These are phyloP conservation scores for Corythucha ciliata DNA, from an alignment of 2,888 invertebrate species.

Conservation along the genomic window DNA sequence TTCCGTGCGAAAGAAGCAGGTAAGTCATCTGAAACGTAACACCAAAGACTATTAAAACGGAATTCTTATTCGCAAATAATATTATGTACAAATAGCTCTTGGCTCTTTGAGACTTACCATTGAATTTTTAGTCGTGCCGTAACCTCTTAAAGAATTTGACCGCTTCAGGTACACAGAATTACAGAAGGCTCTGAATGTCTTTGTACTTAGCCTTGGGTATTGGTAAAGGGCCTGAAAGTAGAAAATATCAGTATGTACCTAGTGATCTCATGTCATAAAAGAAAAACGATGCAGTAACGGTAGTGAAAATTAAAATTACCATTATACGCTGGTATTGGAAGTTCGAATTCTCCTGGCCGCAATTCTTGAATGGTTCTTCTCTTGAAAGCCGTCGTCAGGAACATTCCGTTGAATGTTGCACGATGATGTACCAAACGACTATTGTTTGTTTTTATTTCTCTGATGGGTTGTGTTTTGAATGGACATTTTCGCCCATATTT, in stretches of 20 bases:
- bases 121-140: conserved; percentile 1
- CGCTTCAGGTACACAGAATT: conserved; percentile 2
- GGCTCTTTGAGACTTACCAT: conserved; percentile 1
- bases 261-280: neutral
- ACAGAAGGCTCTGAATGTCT: neutral
- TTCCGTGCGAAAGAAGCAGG: conserved; percentile 2
- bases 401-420: neutral
- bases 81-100: conserved; percentile 1
- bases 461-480: conserved; percentile 10
- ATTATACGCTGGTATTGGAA: neutral
- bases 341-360: neutral
- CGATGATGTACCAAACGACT: neutral
- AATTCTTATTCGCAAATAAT: neutral
- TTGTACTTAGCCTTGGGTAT: neutral
- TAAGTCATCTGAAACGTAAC: conserved; percentile 10
- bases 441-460: conserved; percentile 6
- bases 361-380: neutral
- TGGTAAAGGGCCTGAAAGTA: neutral
- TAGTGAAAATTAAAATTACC: conserved; percentile 1
- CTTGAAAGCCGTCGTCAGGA: neutral
- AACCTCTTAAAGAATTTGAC: conserved; percentile 1
- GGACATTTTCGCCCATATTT: conserved; percentile 12
- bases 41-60: conserved; percentile 1
- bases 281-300: conserved; percentile 2
- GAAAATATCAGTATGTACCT: neutral